Evolutionary conservation across 2,888 invertebrate genomes (phyloP).

Genomic region (Lydus trimaculatus): DNA sequence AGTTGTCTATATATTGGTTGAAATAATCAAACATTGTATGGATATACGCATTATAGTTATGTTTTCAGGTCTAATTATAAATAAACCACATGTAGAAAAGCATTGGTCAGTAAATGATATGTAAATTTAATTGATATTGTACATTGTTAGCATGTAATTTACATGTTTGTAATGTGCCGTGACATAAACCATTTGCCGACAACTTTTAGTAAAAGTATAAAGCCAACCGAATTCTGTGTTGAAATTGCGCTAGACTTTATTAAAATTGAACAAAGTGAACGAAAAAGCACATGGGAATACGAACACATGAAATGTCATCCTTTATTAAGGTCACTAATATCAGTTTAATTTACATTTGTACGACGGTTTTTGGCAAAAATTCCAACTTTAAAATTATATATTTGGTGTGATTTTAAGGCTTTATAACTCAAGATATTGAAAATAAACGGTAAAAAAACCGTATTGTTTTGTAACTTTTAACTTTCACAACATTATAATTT

Average conservation of each 20-base stretch:
- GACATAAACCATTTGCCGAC: neutral
- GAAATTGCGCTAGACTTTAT: neutral
- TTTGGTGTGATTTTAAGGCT: neutral
- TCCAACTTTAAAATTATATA: constrained; percentile 14
- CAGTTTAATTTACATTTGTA: constrained; percentile 33
- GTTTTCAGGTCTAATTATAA: too few species aligned
- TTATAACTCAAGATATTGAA: neutral
- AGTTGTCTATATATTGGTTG: neutral
- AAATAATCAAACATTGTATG: neutral
- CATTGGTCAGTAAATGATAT: neutral
- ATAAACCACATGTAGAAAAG: neutral
- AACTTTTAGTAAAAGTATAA: neutral
- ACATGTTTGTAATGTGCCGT: constrained; percentile 3
- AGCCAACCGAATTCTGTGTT: neutral
- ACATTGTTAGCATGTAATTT: neutral
- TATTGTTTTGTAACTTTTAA: neutral
- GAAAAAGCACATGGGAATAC: neutral
- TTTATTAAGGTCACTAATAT: constrained; percentile 26
- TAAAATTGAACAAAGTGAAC: neutral
- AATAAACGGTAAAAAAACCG: neutral
- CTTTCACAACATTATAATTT: neutral
- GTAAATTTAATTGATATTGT: neutral
- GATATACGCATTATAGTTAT: neutral
- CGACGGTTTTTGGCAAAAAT: constrained; percentile 29
- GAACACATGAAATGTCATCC: neutral